Evolutionary conservation across 1,140 invertebrate species (phyloP).

Genomic region (Bombus breviceps): DNA sequence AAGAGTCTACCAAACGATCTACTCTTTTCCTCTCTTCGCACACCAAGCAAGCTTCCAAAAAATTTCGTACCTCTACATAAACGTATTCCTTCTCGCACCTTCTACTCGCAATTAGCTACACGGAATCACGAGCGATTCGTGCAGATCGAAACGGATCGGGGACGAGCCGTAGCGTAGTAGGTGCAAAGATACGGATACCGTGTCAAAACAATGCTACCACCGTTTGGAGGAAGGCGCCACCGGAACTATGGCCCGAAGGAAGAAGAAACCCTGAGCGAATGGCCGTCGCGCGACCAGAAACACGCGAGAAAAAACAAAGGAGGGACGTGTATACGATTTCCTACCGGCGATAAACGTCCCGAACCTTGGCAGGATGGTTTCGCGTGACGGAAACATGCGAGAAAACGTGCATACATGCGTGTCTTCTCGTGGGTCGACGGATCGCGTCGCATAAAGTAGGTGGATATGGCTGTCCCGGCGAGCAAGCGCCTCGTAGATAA

Average conservation of each 20-base stretch:
- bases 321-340: constrained; percentile 54
- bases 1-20: too few relatives aligned
- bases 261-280: not conserved
- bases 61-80: too few relatives aligned
- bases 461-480: constrained; percentile 56
- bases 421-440: constrained; percentile 52
- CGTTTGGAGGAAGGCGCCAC: constrained; percentile 47
- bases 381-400: constrained; percentile 64
- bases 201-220: not conserved
- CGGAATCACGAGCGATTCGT: not conserved
- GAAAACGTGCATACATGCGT: constrained; percentile 48
- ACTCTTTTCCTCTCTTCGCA: too few relatives aligned
- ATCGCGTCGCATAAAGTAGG: constrained; percentile 57
- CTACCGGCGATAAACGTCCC: constrained; percentile 59
- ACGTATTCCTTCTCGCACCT: too few relatives aligned
- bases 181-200: not conserved
- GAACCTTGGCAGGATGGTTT: constrained; percentile 30
- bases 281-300: not conserved
- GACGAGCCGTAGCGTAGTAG: not conserved
- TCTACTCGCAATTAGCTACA: not conserved
- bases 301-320: not conserved
- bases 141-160: not conserved
- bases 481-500: constrained; percentile 76
- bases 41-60: too few relatives aligned
- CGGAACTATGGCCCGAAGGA: constrained; percentile 42